Conservation (phyloP, 2,797 vertebrate species). For the Enteromius mattozi region DNA sequence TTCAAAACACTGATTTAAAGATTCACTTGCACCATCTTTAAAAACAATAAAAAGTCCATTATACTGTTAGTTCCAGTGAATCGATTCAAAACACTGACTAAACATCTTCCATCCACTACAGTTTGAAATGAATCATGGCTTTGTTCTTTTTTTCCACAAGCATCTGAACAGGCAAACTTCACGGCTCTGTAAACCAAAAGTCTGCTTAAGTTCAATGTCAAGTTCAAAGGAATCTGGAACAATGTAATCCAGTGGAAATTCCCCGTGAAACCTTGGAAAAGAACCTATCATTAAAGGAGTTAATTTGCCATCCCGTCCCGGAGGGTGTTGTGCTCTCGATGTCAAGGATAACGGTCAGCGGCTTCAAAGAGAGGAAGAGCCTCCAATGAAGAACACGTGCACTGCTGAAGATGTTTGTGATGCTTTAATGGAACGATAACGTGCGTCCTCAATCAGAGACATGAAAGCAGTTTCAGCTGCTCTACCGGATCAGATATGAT, state of each 20-base stretch:
- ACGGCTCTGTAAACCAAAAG: slow-evolving; percentile 70
- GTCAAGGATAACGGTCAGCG: slow-evolving; percentile 79
- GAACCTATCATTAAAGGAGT: slow-evolving; percentile 81
- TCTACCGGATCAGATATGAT: not conserved
- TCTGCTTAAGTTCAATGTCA: slow-evolving; percentile 84
- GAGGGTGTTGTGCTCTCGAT: slow-evolving; percentile 74
- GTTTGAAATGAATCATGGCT: slow-evolving; percentile 52
- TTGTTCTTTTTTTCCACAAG: slow-evolving; percentile 54
- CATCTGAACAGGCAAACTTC: slow-evolving; percentile 66
- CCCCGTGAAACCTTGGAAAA: slow-evolving; percentile 76
- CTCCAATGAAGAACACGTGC: slow-evolving; percentile 65
- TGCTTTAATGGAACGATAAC: not conserved
- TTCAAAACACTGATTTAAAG: not conserved
- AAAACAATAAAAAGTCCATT: too few relatives aligned
- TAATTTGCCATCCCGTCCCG: slow-evolving; percentile 82
- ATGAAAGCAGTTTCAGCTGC: not conserved
- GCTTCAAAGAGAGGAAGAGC: slow-evolving; percentile 73
- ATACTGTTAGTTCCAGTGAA: not conserved
- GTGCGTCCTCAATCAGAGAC: not conserved
- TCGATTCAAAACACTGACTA: not conserved
- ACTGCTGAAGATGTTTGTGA: slow-evolving; percentile 3
- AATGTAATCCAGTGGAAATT: slow-evolving; percentile 82
- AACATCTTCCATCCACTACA: slow-evolving; percentile 42
- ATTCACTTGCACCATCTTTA: not conserved
- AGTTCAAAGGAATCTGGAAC: slow-evolving; percentile 82